These are phyloP conservation scores for Rhinella marina DNA, from an alignment of 2,797 vertebrate genomes.

Conservation along the genomic window DNA sequence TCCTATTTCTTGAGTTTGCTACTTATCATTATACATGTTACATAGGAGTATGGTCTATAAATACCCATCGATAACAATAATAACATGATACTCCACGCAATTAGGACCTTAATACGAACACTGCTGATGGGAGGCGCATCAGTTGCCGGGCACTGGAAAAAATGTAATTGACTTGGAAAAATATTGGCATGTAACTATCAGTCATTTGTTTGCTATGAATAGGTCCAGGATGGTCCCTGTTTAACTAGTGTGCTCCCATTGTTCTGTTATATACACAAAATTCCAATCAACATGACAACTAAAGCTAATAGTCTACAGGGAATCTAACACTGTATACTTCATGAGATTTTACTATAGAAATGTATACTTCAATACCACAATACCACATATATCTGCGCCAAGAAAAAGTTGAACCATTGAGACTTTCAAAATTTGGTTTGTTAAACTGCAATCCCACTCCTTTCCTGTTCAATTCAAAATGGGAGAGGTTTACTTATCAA, in stretches of 20 bases:
- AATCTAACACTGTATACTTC: no score
- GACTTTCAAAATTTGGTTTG: no score
- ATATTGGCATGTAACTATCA: slow-evolving; percentile 13
- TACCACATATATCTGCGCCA: no score
- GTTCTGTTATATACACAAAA: background rate
- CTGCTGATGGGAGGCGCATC: background rate
- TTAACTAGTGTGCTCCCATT: background rate
- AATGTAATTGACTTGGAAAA: slow-evolving; percentile 14
- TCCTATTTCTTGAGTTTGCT: no score
- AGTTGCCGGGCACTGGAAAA: background rate
- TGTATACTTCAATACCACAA: no score
- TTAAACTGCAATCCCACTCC: no score
- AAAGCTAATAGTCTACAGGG: background rate
- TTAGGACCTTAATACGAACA: background rate
- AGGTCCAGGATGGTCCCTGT: background rate
- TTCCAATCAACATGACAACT: slow-evolving; percentile 20
- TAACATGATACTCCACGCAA: background rate
- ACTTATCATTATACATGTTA: background rate
- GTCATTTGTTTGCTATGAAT: background rate
- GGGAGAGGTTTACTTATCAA: no score
- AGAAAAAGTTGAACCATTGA: no score
- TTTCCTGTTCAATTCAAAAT: no score
- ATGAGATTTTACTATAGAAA: no score
- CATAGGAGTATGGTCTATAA: background rate
- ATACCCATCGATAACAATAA: background rate